Percentiles rank a stretch among this genome's conserved stretches.
Evolutionary conservation across 2,113 vertebrate species (phyloP).

Genomic region (Limanda limanda): DNA sequence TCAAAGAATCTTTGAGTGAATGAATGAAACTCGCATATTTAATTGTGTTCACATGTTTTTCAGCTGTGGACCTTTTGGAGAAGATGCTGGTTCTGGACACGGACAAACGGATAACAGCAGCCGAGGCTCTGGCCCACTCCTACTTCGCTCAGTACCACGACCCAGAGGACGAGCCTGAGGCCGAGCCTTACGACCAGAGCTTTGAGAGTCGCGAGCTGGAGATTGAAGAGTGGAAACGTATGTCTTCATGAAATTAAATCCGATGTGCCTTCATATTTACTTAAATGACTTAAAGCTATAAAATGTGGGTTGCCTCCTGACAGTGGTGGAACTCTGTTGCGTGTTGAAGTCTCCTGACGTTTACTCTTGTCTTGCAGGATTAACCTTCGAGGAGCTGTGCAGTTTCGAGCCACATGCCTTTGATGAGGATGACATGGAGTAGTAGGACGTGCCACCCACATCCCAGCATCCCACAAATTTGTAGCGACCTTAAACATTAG

Average conservation of each 20-base stretch:
- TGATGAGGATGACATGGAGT: slow-evolving; percentile 95
- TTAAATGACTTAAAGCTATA: background rate
- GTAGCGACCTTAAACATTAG: slow-evolving; percentile 34
- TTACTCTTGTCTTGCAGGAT: slow-evolving; percentile 76
- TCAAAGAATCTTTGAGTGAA: background rate
- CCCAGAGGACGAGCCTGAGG: slow-evolving; percentile 95
- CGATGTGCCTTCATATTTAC: background rate
- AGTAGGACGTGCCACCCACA: slow-evolving; percentile 46
- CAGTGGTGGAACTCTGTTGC: background rate
- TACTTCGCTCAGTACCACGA: slow-evolving; percentile 98
- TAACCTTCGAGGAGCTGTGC: slow-evolving; percentile 94
- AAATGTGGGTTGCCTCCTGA: background rate
- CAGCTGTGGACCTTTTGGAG: slow-evolving; percentile 96
- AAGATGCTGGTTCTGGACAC: slow-evolving; percentile 99
- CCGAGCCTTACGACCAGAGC: slow-evolving; percentile 96
- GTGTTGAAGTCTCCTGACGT: background rate
- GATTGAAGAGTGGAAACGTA: slow-evolving; percentile 99
- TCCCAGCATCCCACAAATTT: slow-evolving; percentile 40
- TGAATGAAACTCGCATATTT: background rate
- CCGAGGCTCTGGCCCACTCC: slow-evolving; percentile 91
- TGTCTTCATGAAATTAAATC: slow-evolving; percentile 56
- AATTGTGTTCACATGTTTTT: background rate
- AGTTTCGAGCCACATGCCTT: slow-evolving; percentile 92
- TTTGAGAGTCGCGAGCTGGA: slow-evolving; percentile 96
- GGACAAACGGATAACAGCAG: slow-evolving; percentile 95